These are phyloP conservation scores for Salticus scenicus DNA, from an alignment of 2,888 invertebrate genomes.

Conservation along the genomic window DNA sequence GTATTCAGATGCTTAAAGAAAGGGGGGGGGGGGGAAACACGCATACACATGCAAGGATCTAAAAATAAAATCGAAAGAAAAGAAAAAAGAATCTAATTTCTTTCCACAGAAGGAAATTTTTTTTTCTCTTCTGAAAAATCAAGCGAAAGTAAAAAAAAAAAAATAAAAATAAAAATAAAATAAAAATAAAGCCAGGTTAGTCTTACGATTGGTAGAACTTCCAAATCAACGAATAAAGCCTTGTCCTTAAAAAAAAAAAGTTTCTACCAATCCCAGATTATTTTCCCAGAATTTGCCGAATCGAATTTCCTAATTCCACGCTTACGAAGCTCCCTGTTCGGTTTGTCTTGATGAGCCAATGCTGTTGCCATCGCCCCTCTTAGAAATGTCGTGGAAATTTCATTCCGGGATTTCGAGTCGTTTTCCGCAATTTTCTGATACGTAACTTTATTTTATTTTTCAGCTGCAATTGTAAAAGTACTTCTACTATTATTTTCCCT, in stretches of 20 bases:
- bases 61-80: too few species aligned
- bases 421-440: slow-evolving; percentile 1
- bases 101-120: background rate
- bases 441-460: background rate
- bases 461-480: slow-evolving; percentile 22
- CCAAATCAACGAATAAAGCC: background rate
- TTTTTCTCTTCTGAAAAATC: too few species aligned
- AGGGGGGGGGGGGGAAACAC: background rate
- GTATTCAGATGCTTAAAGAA: background rate
- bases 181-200: background rate
- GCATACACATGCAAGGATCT: background rate
- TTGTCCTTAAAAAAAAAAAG: background rate
- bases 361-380: background rate
- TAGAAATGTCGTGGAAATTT: slow-evolving; percentile 24
- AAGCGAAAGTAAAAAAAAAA: too few species aligned
- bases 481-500: too few species aligned
- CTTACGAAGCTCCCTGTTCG: slow-evolving; percentile 35
- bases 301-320: slow-evolving; percentile 60
- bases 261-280: background rate
- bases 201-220: background rate
- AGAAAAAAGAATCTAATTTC: background rate
- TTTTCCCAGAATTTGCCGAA: slow-evolving; percentile 23
- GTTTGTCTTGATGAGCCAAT: slow-evolving; percentile 30
- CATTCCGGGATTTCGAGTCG: slow-evolving; percentile 28
- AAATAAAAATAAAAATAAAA: background rate